Conservation (phyloP, 2,888 invertebrate genomes). For the Atrina japonica region DNA sequence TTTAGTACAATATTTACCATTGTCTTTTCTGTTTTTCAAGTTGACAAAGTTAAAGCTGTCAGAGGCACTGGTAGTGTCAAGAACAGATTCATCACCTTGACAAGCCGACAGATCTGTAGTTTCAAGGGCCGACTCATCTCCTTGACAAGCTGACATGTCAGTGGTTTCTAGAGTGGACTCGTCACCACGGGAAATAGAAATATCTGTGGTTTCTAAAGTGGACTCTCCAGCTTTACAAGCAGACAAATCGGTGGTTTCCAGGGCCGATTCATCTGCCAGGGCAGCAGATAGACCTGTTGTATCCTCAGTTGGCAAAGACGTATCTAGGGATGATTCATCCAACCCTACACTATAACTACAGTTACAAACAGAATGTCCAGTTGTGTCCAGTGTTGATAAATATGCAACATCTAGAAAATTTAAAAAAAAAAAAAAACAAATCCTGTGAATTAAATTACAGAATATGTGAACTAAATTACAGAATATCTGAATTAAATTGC, state of each 20-base stretch:
- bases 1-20: background rate
- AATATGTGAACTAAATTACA: too few relatives aligned
- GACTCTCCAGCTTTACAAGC: constrained; percentile 18
- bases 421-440: too few relatives aligned
- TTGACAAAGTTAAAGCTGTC: constrained; percentile 39
- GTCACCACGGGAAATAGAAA: constrained; percentile 15
- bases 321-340: background rate
- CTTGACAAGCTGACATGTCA: constrained; percentile 1
- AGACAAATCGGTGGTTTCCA: constrained; percentile 16
- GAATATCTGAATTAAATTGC: too few relatives aligned
- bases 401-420: background rate
- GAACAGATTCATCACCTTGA: constrained; percentile 22
- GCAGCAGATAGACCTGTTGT: background rate
- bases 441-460: too few relatives aligned
- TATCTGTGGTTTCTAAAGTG: constrained; percentile 35
- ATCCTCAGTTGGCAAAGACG: background rate
- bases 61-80: constrained; percentile 42
- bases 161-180: constrained; percentile 17
- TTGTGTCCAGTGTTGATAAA: constrained; percentile 6
- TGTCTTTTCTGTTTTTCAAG: constrained; percentile 13
- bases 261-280: constrained; percentile 15
- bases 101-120: constrained; percentile 12
- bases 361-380: constrained; percentile 10
- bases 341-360: background rate
- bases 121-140: constrained; percentile 18